Conservation (phyloP, 2,113 vertebrate species). For the Macrotis lagotis region DNA sequence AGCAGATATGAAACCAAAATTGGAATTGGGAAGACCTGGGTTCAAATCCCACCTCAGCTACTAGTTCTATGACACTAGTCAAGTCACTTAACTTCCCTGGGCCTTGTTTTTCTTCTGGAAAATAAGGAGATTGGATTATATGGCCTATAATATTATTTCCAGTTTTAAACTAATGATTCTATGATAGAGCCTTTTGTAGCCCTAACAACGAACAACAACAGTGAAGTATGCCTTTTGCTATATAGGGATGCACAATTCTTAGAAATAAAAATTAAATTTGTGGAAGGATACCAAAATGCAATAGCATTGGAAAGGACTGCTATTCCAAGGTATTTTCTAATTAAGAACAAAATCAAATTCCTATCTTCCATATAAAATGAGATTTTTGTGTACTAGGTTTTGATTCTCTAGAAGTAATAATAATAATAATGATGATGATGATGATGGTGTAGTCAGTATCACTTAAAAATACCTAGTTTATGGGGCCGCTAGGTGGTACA, state of each 20-base stretch:
- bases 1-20: neutral
- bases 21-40: neutral
- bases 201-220: neutral
- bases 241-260: neutral
- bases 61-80: neutral
- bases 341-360: neutral
- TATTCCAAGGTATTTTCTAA: neutral
- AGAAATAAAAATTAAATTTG: neutral
- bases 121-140: neutral
- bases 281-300: rapidly evolving
- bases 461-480: neutral
- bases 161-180: neutral
- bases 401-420: neutral
- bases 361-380: neutral
- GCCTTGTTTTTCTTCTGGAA: neutral
- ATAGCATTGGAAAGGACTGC: neutral
- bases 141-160: neutral
- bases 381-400: neutral
- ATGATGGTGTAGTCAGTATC: neutral
- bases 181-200: neutral
- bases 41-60: neutral
- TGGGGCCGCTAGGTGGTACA: too few species aligned
- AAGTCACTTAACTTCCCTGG: neutral
- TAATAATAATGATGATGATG: neutral
- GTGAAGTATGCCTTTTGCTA: neutral